phyloP scores from a whole-genome alignment of 2,797 vertebrate genomes.

The Valencia hispanica region DNA sequence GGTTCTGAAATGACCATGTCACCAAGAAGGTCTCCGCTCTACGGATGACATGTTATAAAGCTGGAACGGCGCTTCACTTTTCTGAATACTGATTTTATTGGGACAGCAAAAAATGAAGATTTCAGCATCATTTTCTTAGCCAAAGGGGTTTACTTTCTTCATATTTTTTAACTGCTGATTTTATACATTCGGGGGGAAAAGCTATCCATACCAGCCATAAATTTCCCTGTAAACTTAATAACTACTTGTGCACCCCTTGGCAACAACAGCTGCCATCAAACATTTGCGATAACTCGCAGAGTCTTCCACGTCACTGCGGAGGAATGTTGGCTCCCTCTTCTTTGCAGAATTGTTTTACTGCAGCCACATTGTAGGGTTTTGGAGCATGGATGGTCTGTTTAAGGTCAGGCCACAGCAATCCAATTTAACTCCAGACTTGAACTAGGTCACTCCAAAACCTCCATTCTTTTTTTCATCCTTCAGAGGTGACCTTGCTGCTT shows the following conservation, averaged over 20 bases:
- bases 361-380: background rate
- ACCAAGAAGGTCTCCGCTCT: background rate
- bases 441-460: too few relatives aligned
- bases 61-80: background rate
- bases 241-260: background rate
- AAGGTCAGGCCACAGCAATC: background rate
- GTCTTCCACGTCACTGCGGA: too few relatives aligned
- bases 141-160: background rate
- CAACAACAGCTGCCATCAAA: background rate
- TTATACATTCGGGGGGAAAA: background rate
- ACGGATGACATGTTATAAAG: background rate
- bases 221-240: background rate
- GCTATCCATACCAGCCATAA: background rate
- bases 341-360: background rate
- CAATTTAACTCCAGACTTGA: too few relatives aligned
- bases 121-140: background rate
- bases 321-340: background rate
- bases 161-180: background rate
- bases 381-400: background rate
- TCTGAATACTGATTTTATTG: background rate
- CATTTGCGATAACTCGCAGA: background rate
- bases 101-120: background rate
- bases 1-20: too few relatives aligned
- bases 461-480: too few relatives aligned
- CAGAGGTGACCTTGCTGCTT: too few relatives aligned